Evolutionary conservation across 2,888 invertebrate species (phyloP), one percentile per base, ranked within the genome.

Genomic region (Xanthorhoe designata): DNA sequence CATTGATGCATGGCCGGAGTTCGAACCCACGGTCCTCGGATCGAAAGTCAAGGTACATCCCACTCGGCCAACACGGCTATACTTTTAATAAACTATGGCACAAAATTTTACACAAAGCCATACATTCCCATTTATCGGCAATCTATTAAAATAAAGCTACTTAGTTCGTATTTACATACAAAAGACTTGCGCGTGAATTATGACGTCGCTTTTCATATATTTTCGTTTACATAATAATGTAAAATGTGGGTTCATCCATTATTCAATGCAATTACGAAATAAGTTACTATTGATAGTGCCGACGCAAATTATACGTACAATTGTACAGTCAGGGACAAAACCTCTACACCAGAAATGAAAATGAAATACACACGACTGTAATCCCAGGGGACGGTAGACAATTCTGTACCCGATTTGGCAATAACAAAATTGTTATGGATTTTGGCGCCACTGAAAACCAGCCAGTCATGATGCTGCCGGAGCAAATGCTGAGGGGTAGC

Each of bases 171-270:
- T 62, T 61, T 53, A n/a, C 52, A 64, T 69, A 62, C 56, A 72
- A 75, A 73, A 72, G 73, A 73, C 66, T 53, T 71, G 24, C 68
- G 73, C 65, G 69, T 55, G 61, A 62, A 62, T 58, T 66, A 55
- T 62, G 49, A 35, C 38, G 55, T 55, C 42, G 38, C 29, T 55
- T 56, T 62, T 62, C 38, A 38, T 62, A 55, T 62, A 62, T 62
- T 62, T 62, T 50, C 19, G 50, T 62, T 61, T 54, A 56, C 49
- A 62, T 62, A 55, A 62, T 50, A 50, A 19, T 38, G 49, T 32
- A 47, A 47, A 55, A 49, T 55, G 35, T 15, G 35, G n/a, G 10
- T 49, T 49, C 54, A 54, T 61, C 15, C 47, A 55, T 49, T 54
- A 61, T 61, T 55, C 55, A 55, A 38, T 17, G 15, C 24, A 54